phyloP scores from a whole-genome alignment of 1,140 invertebrate genomes.

The Maconellicoccus hirsutus region DNA sequence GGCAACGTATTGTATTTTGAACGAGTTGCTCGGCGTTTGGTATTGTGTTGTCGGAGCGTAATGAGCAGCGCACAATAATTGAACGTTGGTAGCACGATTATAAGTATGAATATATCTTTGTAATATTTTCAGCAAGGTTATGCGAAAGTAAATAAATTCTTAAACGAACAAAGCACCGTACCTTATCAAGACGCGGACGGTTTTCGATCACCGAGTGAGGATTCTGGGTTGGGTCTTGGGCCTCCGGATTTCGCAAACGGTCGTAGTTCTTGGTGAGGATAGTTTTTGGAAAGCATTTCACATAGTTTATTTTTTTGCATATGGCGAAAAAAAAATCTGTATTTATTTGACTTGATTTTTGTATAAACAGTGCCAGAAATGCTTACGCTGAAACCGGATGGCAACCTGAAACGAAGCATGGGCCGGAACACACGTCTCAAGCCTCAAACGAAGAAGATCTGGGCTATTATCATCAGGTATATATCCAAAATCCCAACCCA shows the following conservation, averaged over 20 bases:
- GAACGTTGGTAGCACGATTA: too few relatives aligned
- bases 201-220: slow-evolving; percentile 66
- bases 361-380: slow-evolving; percentile 11
- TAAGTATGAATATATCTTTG: too few relatives aligned
- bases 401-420: slow-evolving; percentile 12
- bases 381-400: not conserved
- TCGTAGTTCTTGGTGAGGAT: slow-evolving; percentile 29
- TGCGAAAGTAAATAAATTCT: slow-evolving; percentile 16
- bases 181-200: slow-evolving; percentile 35
- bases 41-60: too few relatives aligned
- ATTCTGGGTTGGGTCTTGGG: slow-evolving; percentile 67
- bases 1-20: too few relatives aligned
- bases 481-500: slow-evolving; percentile 10
- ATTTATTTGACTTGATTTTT: slow-evolving; percentile 13
- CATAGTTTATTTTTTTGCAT: not conserved
- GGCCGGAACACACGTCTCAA: not conserved
- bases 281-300: slow-evolving; percentile 15
- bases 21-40: too few relatives aligned
- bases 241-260: slow-evolving; percentile 34
- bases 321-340: slow-evolving; percentile 14
- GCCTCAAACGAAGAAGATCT: slow-evolving; percentile 1
- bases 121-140: not conserved
- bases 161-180: not conserved
- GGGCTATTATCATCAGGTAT: slow-evolving; percentile 16
- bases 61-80: too few relatives aligned